A percentile compares a stretch with the other conserved stretches of the same genome.
phyloP scores from a whole-genome alignment of 1,140 invertebrate species.

The Melipona quadrifasciata region DNA sequence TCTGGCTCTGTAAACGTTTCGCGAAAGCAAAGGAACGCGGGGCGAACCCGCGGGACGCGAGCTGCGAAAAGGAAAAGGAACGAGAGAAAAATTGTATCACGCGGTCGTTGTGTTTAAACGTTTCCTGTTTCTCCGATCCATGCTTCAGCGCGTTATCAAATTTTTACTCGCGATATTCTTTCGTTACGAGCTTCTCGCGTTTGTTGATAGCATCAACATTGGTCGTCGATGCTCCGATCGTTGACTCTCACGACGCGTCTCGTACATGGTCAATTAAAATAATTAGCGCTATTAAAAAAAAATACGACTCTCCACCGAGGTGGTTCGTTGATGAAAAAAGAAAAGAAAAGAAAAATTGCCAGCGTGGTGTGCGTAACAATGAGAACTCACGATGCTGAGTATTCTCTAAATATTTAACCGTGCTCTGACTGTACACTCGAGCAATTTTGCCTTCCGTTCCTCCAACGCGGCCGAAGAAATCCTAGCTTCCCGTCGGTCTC shows the following conservation, averaged over 20 bases:
- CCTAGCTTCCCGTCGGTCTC: slow-evolving; percentile 6
- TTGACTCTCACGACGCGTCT: too few species aligned
- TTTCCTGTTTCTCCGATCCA: slow-evolving; percentile 9
- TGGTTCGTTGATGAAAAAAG: neutral
- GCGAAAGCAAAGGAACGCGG: neutral
- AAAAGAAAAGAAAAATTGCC: neutral
- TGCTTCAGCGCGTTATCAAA: neutral
- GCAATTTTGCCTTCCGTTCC: slow-evolving; percentile 8
- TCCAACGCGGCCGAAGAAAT: slow-evolving; percentile 10
- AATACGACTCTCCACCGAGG: neutral
- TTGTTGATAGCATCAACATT: neutral
- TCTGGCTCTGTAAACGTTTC: neutral
- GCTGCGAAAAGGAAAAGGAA: neutral
- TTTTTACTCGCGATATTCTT: neutral
- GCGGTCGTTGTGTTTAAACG: neutral
- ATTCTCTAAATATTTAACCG: slow-evolving; percentile 46
- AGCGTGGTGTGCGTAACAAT: neutral
- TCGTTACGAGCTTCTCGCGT: neutral
- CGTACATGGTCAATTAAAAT: neutral
- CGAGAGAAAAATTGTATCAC: neutral
- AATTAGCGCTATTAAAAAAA: slow-evolving; percentile 8
- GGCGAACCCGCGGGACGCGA: neutral
- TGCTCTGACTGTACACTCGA: neutral
- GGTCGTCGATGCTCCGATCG: too few species aligned
- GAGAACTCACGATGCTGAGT: slow-evolving; percentile 14